A percentile compares a stretch with the other conserved stretches of the same genome.
Evolutionary conservation across 2,888 invertebrate species (phyloP).

Genomic region (Drosophila gaucha): DNA sequence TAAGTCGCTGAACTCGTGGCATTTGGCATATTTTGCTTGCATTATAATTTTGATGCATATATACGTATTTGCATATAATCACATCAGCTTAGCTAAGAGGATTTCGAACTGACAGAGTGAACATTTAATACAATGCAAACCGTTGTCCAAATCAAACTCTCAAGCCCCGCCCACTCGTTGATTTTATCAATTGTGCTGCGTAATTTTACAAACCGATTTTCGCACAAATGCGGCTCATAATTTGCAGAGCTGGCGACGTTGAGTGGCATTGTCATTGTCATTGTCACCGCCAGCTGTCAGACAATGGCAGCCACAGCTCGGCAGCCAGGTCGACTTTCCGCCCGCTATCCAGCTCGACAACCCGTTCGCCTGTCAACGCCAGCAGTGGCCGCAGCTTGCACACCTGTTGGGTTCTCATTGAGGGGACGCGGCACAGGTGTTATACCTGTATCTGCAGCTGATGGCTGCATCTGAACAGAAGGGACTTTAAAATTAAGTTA

Average conservation of each 20-base stretch:
- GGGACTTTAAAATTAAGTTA: constrained; percentile 12
- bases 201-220: constrained; percentile 51
- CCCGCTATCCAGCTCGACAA: constrained; percentile 30
- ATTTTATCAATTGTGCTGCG: constrained; percentile 55
- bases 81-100: constrained; percentile 30
- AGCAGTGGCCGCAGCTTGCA: constrained; percentile 33
- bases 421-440: constrained; percentile 2
- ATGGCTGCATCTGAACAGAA: constrained; percentile 13
- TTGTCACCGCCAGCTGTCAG: constrained; percentile 56
- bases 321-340: constrained; percentile 10
- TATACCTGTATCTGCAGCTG: constrained; percentile 32
- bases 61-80: constrained; percentile 33
- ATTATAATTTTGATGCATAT: constrained; percentile 16
- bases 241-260: constrained; percentile 27
- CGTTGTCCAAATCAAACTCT: not conserved
- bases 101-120: constrained; percentile 3
- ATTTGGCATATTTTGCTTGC: constrained; percentile 15
- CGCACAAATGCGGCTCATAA: constrained; percentile 40
- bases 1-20: constrained; percentile 8
- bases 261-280: constrained; percentile 60
- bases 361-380: constrained; percentile 52
- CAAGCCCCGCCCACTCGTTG: not conserved
- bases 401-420: constrained; percentile 45
- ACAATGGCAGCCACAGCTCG: constrained; percentile 32
- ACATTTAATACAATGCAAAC: constrained; percentile 1